Percentiles rank a stretch among this genome's conserved stretches.
Conservation (phyloP, 1,140 invertebrate genomes). For the Anastrepha ludens region DNA sequence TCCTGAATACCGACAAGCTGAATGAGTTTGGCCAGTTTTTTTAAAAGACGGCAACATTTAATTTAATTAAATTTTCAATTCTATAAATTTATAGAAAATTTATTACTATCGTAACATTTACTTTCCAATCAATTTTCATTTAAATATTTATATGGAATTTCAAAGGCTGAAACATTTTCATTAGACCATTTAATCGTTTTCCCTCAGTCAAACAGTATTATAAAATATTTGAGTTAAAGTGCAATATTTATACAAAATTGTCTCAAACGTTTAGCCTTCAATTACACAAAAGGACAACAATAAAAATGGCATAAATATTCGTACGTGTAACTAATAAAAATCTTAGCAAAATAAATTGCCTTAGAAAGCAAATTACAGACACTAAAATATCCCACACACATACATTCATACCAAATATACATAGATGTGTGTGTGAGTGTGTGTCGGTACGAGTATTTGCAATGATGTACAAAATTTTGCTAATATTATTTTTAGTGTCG, state of each 20-base stretch:
- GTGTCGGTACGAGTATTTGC: background rate
- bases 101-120: too few species aligned
- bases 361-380: background rate
- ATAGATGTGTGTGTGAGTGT: background rate
- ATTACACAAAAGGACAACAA: background rate
- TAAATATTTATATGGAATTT: too few species aligned
- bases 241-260: constrained; percentile 44
- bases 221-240: background rate
- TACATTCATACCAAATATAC: background rate
- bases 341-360: constrained; percentile 5
- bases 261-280: constrained; percentile 16
- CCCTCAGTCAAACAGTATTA: background rate
- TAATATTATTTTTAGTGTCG: constrained; percentile 17
- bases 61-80: too few species aligned
- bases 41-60: too few species aligned
- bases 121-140: too few species aligned
- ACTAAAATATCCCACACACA: background rate
- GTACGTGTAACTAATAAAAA: background rate
- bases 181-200: background rate
- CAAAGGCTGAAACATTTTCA: background rate
- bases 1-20: too few species aligned
- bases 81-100: background rate
- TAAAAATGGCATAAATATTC: background rate
- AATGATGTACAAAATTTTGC: background rate
- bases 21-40: too few species aligned